Evolutionary conservation across 2,888 invertebrate species (phyloP), one percentile per base, ranked within the genome.

Genomic region (Hypselothyrea guttata): DNA sequence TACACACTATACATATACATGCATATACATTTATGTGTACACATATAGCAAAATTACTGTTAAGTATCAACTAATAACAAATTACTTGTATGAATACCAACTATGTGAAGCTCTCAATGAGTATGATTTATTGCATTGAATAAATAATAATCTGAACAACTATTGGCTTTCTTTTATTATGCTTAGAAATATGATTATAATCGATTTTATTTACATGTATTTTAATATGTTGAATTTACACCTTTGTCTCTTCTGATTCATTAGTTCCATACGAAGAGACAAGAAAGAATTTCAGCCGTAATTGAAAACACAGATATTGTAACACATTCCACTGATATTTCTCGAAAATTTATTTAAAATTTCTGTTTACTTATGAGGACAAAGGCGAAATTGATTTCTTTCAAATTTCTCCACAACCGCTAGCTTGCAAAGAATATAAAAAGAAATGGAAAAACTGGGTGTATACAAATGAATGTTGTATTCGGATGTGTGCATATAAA

Each of bases 121-220:
- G 72, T 22, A 77, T 65, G 46, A 87, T 87, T 84, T 83, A 84
- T 79, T 84, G 87, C 81, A 83, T 83, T 86, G 69, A 86, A 83
- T 83, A 86, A 86, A 85, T 64, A 86, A 72, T 72, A 69, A 76
- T 83, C 68, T 74, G 57, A 82, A 68, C 67, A 82, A 62, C 67
- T 3, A 8, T 0, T 9, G 16, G 2, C 12, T 37, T 18, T 49
- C 22, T 15, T 3, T 22, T 37, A 2, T n/a, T n/a, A n/a, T n/a
- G n/a, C n/a, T n/a, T n/a, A n/a, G n/a, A n/a, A n/a, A n/a, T n/a
- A n/a, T n/a, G n/a, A n/a, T n/a, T n/a, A n/a, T n/a, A n/a, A n/a
- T n/a, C n/a, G n/a, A n/a, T n/a, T n/a, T n/a, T n/a, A n/a, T n/a
- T n/a, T n/a, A n/a, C n/a, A n/a, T n/a, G n/a, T n/a, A n/a, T n/a